A percentile compares a stretch with the other conserved stretches of the same genome.
Conservation (phyloP, 1,140 invertebrate genomes). For the Euura saliciscinereae region DNA sequence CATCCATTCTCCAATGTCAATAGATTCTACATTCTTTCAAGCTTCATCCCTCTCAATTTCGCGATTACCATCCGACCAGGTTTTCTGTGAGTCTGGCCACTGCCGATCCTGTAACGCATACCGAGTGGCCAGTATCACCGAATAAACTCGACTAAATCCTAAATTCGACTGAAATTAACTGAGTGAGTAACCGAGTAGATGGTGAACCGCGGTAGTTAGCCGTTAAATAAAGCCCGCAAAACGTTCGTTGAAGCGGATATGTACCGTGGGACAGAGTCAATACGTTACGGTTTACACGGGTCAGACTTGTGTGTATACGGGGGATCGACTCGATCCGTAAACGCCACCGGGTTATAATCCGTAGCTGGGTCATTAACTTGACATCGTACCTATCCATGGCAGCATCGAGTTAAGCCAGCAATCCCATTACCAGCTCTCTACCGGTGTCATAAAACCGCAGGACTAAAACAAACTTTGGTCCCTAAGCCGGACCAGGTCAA, state of each 20-base stretch:
- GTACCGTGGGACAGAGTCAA: background rate
- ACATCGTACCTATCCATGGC: background rate
- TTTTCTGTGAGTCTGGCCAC: too few species aligned
- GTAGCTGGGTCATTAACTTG: background rate
- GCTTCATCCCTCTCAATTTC: too few species aligned
- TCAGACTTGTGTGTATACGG: background rate
- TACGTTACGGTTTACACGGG: background rate
- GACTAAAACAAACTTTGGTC: background rate
- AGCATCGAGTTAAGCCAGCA: slow-evolving; percentile 3
- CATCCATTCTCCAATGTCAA: too few species aligned
- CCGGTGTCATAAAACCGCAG: slow-evolving; percentile 1
- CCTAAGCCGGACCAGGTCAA: background rate
- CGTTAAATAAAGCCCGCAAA: background rate
- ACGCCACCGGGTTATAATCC: background rate
- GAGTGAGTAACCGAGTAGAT: background rate
- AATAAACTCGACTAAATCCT: too few species aligned
- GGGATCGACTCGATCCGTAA: background rate
- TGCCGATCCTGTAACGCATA: too few species aligned
- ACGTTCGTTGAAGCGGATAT: too few species aligned
- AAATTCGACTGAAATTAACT: too few species aligned
- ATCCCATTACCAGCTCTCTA: background rate
- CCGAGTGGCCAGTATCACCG: too few species aligned
- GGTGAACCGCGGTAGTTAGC: background rate
- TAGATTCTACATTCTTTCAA: too few species aligned
- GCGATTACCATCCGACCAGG: too few species aligned